Evolutionary conservation across 2,797 vertebrate genomes (phyloP).

Genomic region (Tangara arthus): DNA sequence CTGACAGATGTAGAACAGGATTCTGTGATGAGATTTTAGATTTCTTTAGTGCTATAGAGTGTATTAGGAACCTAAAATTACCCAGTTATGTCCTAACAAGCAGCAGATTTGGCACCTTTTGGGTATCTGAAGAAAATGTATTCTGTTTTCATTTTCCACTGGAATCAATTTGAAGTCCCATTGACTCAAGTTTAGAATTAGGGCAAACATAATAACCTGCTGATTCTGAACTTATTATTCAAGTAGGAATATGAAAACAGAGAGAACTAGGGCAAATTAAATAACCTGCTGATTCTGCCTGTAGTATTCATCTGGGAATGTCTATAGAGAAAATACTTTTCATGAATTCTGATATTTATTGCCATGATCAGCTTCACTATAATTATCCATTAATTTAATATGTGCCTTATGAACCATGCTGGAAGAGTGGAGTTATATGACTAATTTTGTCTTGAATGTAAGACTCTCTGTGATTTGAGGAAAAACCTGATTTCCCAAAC

Average conservation of each 20-base stretch:
- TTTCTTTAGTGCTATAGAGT: background rate
- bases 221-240: constrained; percentile 30
- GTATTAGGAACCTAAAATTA: background rate
- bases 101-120: background rate
- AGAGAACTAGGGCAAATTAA: constrained; percentile 27
- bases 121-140: background rate
- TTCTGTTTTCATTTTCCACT: constrained; percentile 3
- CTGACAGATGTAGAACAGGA: background rate
- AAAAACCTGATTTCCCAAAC: background rate
- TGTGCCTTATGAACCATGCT: background rate
- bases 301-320: background rate
- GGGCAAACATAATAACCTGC: constrained; percentile 40
- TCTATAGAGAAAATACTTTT: background rate
- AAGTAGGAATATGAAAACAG: constrained; percentile 9
- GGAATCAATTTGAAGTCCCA: background rate
- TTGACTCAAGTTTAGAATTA: constrained; percentile 29
- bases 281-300: constrained; percentile 31
- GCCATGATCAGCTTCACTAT: background rate
- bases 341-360: background rate
- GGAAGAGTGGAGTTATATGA: background rate
- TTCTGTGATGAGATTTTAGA: background rate
- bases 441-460: background rate
- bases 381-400: background rate
- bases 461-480: background rate
- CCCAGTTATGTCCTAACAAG: background rate